Percentiles rank a stretch among this genome's conserved stretches.
Conservation (phyloP, 2,113 vertebrate genomes). For the Cryptoleucopteryx plumbea region DNA sequence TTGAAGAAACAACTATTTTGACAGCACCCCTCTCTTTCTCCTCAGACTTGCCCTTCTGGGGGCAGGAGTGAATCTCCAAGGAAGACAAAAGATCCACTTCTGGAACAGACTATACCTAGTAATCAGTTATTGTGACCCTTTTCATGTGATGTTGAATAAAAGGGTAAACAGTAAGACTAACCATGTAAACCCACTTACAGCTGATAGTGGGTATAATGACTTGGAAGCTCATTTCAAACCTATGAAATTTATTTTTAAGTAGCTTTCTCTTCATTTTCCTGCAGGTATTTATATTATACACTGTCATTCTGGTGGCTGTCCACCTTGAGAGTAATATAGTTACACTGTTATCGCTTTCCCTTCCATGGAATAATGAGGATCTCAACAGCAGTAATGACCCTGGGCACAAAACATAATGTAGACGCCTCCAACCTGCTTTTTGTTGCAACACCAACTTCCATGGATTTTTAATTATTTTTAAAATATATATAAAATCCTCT, state of each 20-base stretch:
- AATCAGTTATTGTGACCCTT: neutral
- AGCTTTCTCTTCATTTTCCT: neutral
- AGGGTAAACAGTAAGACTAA: neutral
- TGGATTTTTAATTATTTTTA: neutral
- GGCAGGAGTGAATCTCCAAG: neutral
- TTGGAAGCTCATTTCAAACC: neutral
- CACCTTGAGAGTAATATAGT: neutral
- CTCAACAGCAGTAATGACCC: neutral
- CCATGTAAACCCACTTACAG: neutral
- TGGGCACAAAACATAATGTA: neutral
- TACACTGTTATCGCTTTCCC: neutral
- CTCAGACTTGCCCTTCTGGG: neutral
- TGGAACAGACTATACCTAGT: neutral
- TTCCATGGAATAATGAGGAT: neutral
- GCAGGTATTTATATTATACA: neutral
- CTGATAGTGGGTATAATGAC: neutral
- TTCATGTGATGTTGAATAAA: neutral
- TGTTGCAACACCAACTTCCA: neutral
- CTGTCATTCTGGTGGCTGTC: neutral
- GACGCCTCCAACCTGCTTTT: neutral
- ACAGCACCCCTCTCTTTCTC: neutral
- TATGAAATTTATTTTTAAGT: neutral
- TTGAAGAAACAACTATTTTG: neutral
- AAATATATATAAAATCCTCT: neutral
- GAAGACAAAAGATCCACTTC: neutral